Evolutionary conservation across 2,113 vertebrate genomes (phyloP).

Genomic region (Passer montanus): DNA sequence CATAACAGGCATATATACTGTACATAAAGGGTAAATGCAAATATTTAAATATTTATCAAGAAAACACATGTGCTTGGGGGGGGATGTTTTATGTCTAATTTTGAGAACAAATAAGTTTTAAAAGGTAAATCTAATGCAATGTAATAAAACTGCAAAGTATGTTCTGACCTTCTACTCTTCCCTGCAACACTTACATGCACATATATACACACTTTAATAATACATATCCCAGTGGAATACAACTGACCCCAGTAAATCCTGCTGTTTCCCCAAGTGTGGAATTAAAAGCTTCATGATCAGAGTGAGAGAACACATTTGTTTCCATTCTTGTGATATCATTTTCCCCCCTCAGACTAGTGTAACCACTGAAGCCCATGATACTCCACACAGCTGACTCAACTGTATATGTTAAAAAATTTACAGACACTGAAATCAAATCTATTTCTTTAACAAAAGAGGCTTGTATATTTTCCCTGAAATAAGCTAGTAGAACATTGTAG

Average conservation of each 20-base stretch:
- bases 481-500: not conserved
- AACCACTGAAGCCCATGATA: not conserved
- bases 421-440: not conserved
- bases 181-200: not conserved
- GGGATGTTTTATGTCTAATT: slow-evolving; percentile 37
- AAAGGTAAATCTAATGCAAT: slow-evolving; percentile 60
- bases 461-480: not conserved
- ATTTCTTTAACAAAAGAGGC: not conserved
- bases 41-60: slow-evolving; percentile 63
- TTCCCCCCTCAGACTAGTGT: not conserved
- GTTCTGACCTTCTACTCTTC: slow-evolving; percentile 50
- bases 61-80: not conserved
- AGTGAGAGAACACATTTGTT: slow-evolving; percentile 55
- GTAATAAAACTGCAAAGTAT: slow-evolving; percentile 54
- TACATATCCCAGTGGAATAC: slow-evolving; percentile 56
- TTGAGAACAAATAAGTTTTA: slow-evolving; percentile 61
- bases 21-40: slow-evolving; percentile 18
- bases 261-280: slow-evolving; percentile 57
- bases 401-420: not conserved
- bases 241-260: slow-evolving; percentile 62
- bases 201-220: slow-evolving; percentile 65
- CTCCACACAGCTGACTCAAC: slow-evolving; percentile 8
- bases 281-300: slow-evolving; percentile 59
- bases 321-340: slow-evolving; percentile 62
- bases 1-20: not conserved